Percentiles rank a stretch among this genome's conserved stretches.
Conservation (phyloP, 1,140 invertebrate genomes). For the Drosophila pseudoobscura region DNA sequence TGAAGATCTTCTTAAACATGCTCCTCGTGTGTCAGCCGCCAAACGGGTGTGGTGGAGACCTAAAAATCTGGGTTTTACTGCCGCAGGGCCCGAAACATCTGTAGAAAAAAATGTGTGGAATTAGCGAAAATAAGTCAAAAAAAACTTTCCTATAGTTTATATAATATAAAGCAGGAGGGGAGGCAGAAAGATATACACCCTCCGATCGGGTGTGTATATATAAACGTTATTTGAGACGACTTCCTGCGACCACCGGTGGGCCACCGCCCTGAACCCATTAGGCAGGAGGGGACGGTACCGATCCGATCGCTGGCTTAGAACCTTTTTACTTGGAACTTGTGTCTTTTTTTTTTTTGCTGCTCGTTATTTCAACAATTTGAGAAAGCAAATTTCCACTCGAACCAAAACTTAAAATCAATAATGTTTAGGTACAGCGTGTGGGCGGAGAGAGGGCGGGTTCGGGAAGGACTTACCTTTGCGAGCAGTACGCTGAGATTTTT, state of each 20-base stretch:
- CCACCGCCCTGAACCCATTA: too few species aligned
- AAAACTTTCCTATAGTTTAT: too few species aligned
- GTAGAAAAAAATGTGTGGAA: neutral
- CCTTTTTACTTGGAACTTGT: conserved; percentile 4
- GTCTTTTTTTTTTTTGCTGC: too few species aligned
- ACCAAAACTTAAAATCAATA: conserved; percentile 55
- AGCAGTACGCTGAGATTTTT: neutral
- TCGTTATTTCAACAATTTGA: neutral
- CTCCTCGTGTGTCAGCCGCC: conserved; percentile 32
- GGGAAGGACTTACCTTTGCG: conserved; percentile 28
- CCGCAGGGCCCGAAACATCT: conserved; percentile 39
- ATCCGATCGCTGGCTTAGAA: too few species aligned
- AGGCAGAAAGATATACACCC: too few species aligned
- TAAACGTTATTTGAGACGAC: too few species aligned
- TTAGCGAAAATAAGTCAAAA: neutral
- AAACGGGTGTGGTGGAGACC: too few species aligned
- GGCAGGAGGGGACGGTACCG: too few species aligned
- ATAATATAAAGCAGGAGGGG: too few species aligned
- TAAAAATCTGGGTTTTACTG: conserved; percentile 2
- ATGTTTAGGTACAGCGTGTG: conserved; percentile 20
- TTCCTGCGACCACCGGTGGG: too few species aligned
- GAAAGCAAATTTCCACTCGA: conserved; percentile 11
- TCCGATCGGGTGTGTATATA: too few species aligned
- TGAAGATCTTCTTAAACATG: conserved; percentile 83
- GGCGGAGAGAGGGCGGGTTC: too few species aligned